Evolutionary conservation across 2,888 invertebrate species (phyloP).

Genomic region (Drosophila nr. perissopoda): DNA sequence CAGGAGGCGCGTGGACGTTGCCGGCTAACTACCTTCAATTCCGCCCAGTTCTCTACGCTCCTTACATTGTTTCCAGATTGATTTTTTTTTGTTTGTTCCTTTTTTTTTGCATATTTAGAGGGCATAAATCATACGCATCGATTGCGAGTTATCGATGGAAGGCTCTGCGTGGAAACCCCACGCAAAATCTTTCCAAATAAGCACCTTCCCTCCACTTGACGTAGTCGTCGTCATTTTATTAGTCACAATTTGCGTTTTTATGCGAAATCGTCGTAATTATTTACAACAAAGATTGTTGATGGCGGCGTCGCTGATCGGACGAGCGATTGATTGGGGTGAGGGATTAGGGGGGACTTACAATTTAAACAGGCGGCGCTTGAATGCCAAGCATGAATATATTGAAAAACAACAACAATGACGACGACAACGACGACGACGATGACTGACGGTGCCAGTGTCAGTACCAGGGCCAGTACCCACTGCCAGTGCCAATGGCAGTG

Average conservation of each 20-base stretch:
- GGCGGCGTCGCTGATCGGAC: slow-evolving; percentile 32
- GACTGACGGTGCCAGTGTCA: slow-evolving; percentile 42
- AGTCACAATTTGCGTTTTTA: slow-evolving; percentile 65
- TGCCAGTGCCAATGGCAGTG: slow-evolving; percentile 7
- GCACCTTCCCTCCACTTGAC: slow-evolving; percentile 40
- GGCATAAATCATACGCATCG: slow-evolving; percentile 65
- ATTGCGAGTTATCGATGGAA: slow-evolving; percentile 60
- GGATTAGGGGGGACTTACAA: slow-evolving; percentile 37
- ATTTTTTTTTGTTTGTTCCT: neutral
- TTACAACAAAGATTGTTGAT: slow-evolving; percentile 66
- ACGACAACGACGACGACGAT: slow-evolving; percentile 23
- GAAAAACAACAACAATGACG: slow-evolving; percentile 1
- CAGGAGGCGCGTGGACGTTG: slow-evolving; percentile 53
- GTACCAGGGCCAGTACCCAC: slow-evolving; percentile 21
- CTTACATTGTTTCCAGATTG: slow-evolving; percentile 21
- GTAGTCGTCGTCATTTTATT: slow-evolving; percentile 49
- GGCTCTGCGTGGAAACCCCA: slow-evolving; percentile 51
- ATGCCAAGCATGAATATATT: slow-evolving; percentile 40
- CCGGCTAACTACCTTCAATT: slow-evolving; percentile 53
- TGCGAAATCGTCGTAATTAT: slow-evolving; percentile 66
- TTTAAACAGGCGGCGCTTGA: slow-evolving; percentile 53
- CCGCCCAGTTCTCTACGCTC: neutral
- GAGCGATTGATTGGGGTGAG: slow-evolving; percentile 28
- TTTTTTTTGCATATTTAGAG: slow-evolving; percentile 11
- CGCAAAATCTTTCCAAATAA: slow-evolving; percentile 37